Evolutionary conservation across 2,113 vertebrate species (phyloP), one percentile per base, ranked within the genome.

Genomic region (Hippocampus barbouri): DNA sequence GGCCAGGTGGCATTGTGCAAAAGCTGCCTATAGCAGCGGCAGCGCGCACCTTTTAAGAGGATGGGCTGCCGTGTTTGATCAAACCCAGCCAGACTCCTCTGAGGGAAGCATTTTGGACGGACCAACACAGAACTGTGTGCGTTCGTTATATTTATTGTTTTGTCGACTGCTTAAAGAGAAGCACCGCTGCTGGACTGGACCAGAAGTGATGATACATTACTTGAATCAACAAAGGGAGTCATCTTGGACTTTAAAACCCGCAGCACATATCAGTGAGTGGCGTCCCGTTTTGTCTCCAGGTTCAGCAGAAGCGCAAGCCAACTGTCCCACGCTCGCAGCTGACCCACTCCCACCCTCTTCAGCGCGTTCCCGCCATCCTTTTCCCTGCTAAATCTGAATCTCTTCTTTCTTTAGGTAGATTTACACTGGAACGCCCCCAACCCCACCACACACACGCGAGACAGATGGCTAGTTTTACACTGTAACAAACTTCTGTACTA

Each of bases 1-100:
- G 97, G 97, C 84, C 97, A 99, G 91, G 97, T 98, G 85, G 97
- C 97, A 0, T 93, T 99, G 77, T 99, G 97, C 82, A 93, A 94
- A 68, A 93, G 94, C 92, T 99, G 97, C 86, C 93, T 98, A 95
- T 98, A 98, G 95, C 93, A 80, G 69, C 81, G 18, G 5, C 79
- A 71, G 23, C 30, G 8, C 27, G 11, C 38, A 5, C 2, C 45
- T 74, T 21, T 62, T 4, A 15, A 41, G 38, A 23, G 20, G 54
- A 49, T 43, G 3, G 15, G 41, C 53, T 34, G 16, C 10, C 11
- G 66, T 40, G 72, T 18, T 6, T 2, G 27, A 34, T 71, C 71
- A 71, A 59, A 72, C 80, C 79, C 76, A 70, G 66, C 30, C 62
- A 12, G 75, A 78, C 78, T 75, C 49, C 61, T 67, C 30, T 20